phyloP scores from a whole-genome alignment of 1,140 invertebrate genomes.

The Papilio polyxenes region DNA sequence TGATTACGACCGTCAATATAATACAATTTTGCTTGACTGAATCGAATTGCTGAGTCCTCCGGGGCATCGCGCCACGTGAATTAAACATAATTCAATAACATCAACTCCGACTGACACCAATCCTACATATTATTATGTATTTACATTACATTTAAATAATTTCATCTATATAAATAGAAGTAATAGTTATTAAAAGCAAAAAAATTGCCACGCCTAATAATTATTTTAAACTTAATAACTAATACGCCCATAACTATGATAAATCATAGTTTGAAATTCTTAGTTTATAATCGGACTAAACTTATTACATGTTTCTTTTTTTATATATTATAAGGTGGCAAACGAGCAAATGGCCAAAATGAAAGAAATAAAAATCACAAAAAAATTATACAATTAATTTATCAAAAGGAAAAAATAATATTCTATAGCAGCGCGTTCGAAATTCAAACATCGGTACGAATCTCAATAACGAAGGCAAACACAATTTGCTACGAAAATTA shows the following conservation, averaged over 20 bases:
- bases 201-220: too few species aligned
- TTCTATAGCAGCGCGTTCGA: background rate
- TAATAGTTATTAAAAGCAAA: background rate
- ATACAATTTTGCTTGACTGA: constrained; percentile 32
- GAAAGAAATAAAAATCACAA: background rate
- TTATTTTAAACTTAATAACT: too few species aligned
- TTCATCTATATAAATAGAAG: background rate
- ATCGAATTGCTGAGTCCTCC: constrained; percentile 23
- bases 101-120: constrained; percentile 9
- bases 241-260: too few species aligned
- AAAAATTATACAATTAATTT: background rate
- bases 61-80: constrained; percentile 28
- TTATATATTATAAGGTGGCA: too few species aligned
- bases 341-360: too few species aligned
- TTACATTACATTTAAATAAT: background rate
- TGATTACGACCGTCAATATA: constrained; percentile 26
- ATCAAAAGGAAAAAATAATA: background rate
- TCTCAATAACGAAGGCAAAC: constrained; percentile 59
- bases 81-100: constrained; percentile 43
- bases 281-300: too few species aligned
- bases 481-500: constrained; percentile 65
- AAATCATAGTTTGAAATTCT: too few species aligned
- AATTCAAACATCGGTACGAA: constrained; percentile 47
- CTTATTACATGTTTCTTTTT: too few species aligned
- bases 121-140: background rate